Base-by-base conservation (phyloP, 1,140 invertebrate species). In the Anoplolepis gracilipes region DNA sequence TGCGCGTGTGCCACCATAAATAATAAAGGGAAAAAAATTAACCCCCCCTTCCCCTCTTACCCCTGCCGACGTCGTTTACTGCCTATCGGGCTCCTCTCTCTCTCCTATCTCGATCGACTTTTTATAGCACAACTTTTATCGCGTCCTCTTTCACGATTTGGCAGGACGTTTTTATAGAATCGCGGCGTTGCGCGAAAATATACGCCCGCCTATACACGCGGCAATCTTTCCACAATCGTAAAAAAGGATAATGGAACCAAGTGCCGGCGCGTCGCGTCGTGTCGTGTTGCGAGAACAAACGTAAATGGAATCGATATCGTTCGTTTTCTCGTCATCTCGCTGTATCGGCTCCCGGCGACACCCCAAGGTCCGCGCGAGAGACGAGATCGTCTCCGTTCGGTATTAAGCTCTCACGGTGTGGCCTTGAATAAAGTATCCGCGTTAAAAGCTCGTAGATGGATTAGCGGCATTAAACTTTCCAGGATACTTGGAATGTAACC, bases 361-460 rank as follows among this genome's bases (percentile, higher is more conserved):
- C 36, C 59, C 57, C 78, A 82, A 82, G 78, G 67, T 82, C 78
- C 67, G 67, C 67, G 67, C 78, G 53, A 46, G 57, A 46, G 22
- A 69, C 53, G 22, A 11, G 16, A 49, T 57, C 53, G 61, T 67
- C 59, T 72, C 61, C 19, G 33, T 75, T 49, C 61, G 72, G 36
- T 61, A 67, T 55, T 57, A 55, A 55, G 61, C 70, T 70, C 64
- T 30, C 46, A 39, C 42, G 16, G 39, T 55, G 30, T 67, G 88
- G 87, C 88, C 88, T 89, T 89, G 86, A 79, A 72, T 81, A 82
- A 67, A 36, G 76, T 72, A 78, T 88, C 84, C 78, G 42, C 84
- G 70, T 75, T 77, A 85, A 85, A 77, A 82, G 87, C 75, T 67
- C 22, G 53, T 53, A 77, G 70, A 77, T 65, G 59, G 70, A 82